A percentile compares a stretch with the other conserved stretches of the same genome.
Conservation (phyloP, 1,140 invertebrate species). For the Trypoxylus dichotomus region DNA sequence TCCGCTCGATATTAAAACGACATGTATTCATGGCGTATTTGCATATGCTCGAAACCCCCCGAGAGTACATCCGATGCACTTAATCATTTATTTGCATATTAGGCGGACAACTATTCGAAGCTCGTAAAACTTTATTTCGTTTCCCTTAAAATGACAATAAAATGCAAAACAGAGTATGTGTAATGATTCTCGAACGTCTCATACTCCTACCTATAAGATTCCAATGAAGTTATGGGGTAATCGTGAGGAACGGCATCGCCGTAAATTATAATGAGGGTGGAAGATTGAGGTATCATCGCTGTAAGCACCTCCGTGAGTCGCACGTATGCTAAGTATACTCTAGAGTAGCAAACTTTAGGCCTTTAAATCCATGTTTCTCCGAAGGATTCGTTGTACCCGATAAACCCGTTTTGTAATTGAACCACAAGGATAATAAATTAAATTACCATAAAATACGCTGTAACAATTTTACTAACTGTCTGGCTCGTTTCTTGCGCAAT, state of each 20-base stretch:
- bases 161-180: not conserved
- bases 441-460: slow-evolving; percentile 25
- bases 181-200: slow-evolving; percentile 12
- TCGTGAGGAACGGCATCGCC: slow-evolving; percentile 1
- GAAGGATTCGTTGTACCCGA: slow-evolving; percentile 7
- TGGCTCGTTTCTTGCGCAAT: slow-evolving; percentile 10
- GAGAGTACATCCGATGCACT: not conserved
- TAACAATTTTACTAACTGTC: slow-evolving; percentile 23
- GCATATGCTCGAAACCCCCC: slow-evolving; percentile 8
- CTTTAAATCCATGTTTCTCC: slow-evolving; percentile 25
- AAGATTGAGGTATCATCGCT: slow-evolving; percentile 34
- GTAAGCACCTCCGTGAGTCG: slow-evolving; percentile 35
- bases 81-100: slow-evolving; percentile 26
- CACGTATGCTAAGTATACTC: slow-evolving; percentile 38
- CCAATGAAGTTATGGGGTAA: slow-evolving; percentile 24
- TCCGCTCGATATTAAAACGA: not conserved
- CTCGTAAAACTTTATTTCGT: slow-evolving; percentile 21
- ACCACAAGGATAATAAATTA: slow-evolving; percentile 29
- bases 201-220: slow-evolving; percentile 9
- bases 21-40: not conserved
- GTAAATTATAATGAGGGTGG: slow-evolving; percentile 28
- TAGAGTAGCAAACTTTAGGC: slow-evolving; percentile 37
- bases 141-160: slow-evolving; percentile 20
- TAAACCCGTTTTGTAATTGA: slow-evolving; percentile 28
- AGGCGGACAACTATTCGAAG: slow-evolving; percentile 21